Conservation (phyloP, 1,140 invertebrate genomes). For the Diorhabda elongata region DNA sequence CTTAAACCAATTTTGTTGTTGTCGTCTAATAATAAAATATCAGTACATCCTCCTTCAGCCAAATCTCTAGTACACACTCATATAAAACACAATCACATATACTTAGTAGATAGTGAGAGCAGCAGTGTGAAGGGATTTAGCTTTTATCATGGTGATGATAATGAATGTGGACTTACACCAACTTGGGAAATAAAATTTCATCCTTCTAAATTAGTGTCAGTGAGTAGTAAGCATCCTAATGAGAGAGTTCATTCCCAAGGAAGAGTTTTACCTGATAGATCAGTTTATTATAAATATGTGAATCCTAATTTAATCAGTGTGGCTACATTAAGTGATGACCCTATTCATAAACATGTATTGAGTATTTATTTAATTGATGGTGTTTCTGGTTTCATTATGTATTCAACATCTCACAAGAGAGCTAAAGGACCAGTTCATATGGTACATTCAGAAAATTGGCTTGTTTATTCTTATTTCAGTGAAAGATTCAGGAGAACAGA, state of each 20-base stretch:
- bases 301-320: conserved; percentile 95
- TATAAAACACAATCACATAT: conserved; percentile 65
- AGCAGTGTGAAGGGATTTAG: conserved; percentile 68
- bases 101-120: conserved; percentile 41
- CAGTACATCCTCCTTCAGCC: conserved; percentile 62
- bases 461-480: conserved; percentile 93
- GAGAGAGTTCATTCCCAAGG: conserved; percentile 96
- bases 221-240: conserved; percentile 65
- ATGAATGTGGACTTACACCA: conserved; percentile 40
- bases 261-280: conserved; percentile 88
- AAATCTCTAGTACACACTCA: conserved; percentile 47
- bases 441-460: conserved; percentile 96
- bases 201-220: conserved; percentile 64
- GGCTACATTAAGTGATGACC: conserved; percentile 73
- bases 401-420: conserved; percentile 72
- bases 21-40: conserved; percentile 65
- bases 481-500: conserved; percentile 89
- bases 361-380: conserved; percentile 77
- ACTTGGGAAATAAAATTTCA: conserved; percentile 72
- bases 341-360: conserved; percentile 66
- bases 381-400: conserved; percentile 77
- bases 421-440: conserved; percentile 79
- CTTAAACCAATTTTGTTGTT: conserved; percentile 75
- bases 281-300: conserved; percentile 96
- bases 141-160: conserved; percentile 43